Base-by-base conservation (phyloP, 1,140 invertebrate species). In the Atta texana region DNA sequence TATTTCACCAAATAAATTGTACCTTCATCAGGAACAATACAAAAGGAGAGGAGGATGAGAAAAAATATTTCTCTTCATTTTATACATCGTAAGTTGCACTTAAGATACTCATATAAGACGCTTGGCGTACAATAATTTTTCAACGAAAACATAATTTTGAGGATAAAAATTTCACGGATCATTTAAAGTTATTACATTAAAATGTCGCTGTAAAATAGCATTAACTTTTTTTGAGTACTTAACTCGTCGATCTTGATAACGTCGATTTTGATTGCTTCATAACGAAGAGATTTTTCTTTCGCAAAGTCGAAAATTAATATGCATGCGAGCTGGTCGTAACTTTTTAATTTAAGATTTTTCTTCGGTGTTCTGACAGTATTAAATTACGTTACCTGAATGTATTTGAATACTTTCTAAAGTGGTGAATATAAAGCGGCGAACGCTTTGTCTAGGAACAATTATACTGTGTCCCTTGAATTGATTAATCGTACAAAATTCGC, bases 321-420 rank as follows among this genome's bases (percentile, higher is more conserved):
- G 55, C 57, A 31, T 61, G n/a, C 31, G 21, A 31, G 31, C 55
- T 75, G n/a, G 18, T 59, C 34, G 39, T 18, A 84, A 84, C 18
- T 61, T 74, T 74, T 84, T 74, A 75, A 84, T 84, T 84, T 74
- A 81, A 71, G 21, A 44, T 71, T 81, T 80, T 53, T 78, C 28
- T 16, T 14, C 21, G 24, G 10, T 31, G n/a, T 68, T 0, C 31
- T 6, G 34, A 5, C 59, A n/a, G 34, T 57, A 16, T 68, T 53
- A n/a, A 34, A 55, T 69, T 12, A 55, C 64, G 31, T 24, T 59
- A 61, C 24, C 68, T 6, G 49, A 59, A 82, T 8, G 28, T 81
- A 82, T 49, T 82, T 61, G 10, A 59, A 49, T 82, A 69, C 66
- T 69, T 69, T 49, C 21, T 69, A 82, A 31, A 82, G 53, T 53